Conservation (phyloP, 2,113 vertebrate genomes). For the Ptilorrhoa leucosticta region DNA sequence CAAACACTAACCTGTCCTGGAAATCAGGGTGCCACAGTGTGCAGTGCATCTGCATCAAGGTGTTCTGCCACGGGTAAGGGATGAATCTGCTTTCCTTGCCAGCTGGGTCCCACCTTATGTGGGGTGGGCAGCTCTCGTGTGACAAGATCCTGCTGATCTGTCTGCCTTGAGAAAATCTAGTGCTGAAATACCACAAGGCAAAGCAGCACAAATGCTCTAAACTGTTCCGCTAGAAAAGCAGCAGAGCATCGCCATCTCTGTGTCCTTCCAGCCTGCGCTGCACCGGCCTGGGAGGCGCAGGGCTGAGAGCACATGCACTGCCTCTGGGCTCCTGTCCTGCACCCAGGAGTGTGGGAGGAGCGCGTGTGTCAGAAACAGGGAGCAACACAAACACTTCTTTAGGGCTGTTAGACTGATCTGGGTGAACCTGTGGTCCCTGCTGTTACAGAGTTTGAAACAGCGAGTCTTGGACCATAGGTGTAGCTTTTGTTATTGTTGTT, state of each 20-base stretch:
- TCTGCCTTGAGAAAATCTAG: not conserved
- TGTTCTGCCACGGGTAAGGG: accelerated
- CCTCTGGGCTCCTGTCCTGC: not conserved
- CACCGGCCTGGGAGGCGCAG: accelerated
- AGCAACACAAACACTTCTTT: not conserved
- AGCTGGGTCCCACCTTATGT: accelerated
- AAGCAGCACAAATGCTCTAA: not conserved
- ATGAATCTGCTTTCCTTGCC: accelerated
- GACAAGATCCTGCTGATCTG: not conserved
- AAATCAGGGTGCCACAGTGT: accelerated
- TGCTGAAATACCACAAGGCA: not conserved
- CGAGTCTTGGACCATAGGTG: not conserved
- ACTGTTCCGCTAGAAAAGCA: not conserved
- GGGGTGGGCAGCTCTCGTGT: not conserved
- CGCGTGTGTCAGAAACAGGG: not conserved
- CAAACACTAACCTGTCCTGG: not conserved
- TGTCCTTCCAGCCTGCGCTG: not conserved
- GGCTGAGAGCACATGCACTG: accelerated
- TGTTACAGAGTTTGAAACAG: not conserved
- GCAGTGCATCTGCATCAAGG: accelerated
- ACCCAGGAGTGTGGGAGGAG: accelerated
- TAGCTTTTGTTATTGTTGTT: not conserved
- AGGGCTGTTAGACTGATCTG: not conserved
- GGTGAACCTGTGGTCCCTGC: not conserved
- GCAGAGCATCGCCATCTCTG: accelerated